phyloP scores from a whole-genome alignment of 2,797 vertebrate species.

The Mormyrus hasselquistii region DNA sequence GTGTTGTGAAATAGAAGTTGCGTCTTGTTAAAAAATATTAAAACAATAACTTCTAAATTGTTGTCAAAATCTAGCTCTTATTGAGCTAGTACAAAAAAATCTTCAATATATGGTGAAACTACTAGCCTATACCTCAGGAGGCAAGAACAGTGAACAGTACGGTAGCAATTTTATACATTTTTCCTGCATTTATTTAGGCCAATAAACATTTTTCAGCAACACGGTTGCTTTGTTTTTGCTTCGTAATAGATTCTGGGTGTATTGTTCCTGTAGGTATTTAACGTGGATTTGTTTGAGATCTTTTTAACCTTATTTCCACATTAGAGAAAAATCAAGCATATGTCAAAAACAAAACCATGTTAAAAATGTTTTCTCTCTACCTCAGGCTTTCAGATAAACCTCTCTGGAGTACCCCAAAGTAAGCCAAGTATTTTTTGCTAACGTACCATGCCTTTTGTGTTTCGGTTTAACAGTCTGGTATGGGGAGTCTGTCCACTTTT shows the following conservation, averaged over 20 bases:
- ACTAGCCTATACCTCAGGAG: background rate
- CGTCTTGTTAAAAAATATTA: background rate
- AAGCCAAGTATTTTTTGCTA: slow-evolving; percentile 68
- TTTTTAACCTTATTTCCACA: background rate
- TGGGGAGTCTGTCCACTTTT: slow-evolving; percentile 67
- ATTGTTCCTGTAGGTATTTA: background rate
- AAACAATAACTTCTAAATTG: background rate
- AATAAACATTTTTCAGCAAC: background rate
- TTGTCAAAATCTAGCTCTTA: background rate
- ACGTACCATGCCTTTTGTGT: slow-evolving; percentile 59
- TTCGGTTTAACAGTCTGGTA: slow-evolving; percentile 61
- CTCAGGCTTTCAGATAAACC: slow-evolving; percentile 85
- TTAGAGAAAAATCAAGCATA: background rate
- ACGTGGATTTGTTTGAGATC: background rate
- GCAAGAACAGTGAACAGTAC: background rate
- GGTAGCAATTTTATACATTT: background rate
- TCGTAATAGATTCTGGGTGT: background rate
- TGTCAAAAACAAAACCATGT: slow-evolving; percentile 22
- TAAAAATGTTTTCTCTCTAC: slow-evolving; percentile 67
- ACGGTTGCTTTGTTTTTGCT: background rate
- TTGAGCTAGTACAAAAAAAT: background rate
- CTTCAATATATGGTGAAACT: background rate
- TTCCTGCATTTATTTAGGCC: background rate
- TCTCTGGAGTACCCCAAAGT: slow-evolving; percentile 79
- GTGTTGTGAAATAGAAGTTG: background rate